Evolutionary conservation across 2,113 vertebrate genomes (phyloP).

Genomic region (Protobothrops mucrosquamatus): DNA sequence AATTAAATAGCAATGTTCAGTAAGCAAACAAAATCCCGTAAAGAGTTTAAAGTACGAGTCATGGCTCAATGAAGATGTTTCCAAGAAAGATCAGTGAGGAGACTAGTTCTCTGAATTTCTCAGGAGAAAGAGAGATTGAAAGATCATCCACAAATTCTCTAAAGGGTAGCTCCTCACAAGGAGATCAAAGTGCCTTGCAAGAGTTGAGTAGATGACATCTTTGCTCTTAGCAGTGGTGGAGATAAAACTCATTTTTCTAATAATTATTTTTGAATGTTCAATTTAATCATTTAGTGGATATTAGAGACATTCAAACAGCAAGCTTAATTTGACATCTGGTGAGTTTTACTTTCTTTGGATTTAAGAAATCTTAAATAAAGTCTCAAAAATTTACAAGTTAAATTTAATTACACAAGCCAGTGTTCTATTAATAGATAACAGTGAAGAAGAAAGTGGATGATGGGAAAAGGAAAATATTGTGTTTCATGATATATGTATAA

Average conservation of each 20-base stretch:
- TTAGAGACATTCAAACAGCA: background rate
- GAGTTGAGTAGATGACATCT: background rate
- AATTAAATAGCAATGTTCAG: background rate
- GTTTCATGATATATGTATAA: background rate
- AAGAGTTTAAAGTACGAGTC: background rate
- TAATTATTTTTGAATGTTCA: background rate
- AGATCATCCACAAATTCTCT: background rate
- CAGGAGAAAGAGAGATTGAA: background rate
- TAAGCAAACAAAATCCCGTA: background rate
- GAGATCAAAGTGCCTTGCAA: background rate
- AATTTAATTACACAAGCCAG: background rate
- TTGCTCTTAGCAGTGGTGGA: background rate
- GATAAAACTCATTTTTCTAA: background rate
- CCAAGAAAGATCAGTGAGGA: background rate
- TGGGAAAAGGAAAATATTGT: background rate
- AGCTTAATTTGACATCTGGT: background rate
- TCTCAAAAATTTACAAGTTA: background rate
- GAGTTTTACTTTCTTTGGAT: background rate
- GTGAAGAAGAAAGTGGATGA: background rate
- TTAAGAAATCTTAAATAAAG: background rate
- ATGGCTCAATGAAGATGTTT: background rate
- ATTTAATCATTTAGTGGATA: background rate
- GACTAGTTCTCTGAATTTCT: background rate
- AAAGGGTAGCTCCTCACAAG: background rate
- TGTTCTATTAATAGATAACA: background rate